Evolutionary conservation across 1,140 invertebrate species (phyloP), one percentile per base, ranked within the genome.

Genomic region (Tetragnatha versicolor): DNA sequence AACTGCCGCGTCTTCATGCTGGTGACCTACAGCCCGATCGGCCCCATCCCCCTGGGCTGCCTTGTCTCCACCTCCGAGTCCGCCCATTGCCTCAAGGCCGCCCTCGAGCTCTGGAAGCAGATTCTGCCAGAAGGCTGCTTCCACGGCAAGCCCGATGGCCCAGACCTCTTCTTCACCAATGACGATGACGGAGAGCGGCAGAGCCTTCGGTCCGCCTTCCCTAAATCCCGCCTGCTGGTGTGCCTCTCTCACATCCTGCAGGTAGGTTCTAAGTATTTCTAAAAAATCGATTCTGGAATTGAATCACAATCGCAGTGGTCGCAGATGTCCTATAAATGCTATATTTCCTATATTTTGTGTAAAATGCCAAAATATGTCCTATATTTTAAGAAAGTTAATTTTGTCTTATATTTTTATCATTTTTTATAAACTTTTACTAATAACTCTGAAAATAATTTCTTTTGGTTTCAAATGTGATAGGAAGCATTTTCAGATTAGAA

Each of bases 91-190:
- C 22, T 69, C 31, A 79, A 69, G 39, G 65, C 76, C 22, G 76
- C 76, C 27, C 37, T 79, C 17, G 76, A 79, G 3, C 39, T 79
- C 2, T 79, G 49, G 49, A 79, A 79, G 17, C 63, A 60, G 27
- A 79, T 79, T 33, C 47, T 79, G 12, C 76, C 76, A 25, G n/a
- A 22, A 10, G 76, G 63, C 12, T 42, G 76, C 27, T 79, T 79
- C 29, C 61, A 35, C 35, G 37, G 49, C 37, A 69, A 79, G 27
- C 65, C 29, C 14, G 76, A 79, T 5, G 63, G 76, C 2, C 75
- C 76, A 22, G 63, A 79, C 25, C 25, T 79, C 33, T 79, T 79
- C 35, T 68, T 79, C 6, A 79, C 76, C 12, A 68, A 79, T 49
- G 76, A 79, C 25, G 35, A 69, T 60, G 76, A 79, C 45, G 39